phyloP scores from a whole-genome alignment of 2,113 vertebrate species.

The Daphoenositta chrysoptera region DNA sequence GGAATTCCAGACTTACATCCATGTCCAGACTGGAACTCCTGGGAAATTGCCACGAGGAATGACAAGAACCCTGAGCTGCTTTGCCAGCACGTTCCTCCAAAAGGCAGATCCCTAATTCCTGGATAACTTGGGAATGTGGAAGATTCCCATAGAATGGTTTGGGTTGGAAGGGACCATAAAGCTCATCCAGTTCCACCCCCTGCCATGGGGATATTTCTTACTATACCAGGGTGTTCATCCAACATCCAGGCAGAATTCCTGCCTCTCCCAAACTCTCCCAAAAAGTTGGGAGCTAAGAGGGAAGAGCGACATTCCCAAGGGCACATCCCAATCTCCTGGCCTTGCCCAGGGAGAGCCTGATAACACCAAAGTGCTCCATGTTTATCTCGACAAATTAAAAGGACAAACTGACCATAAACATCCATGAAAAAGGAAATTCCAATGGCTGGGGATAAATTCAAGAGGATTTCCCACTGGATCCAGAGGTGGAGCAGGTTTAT shows the following conservation, averaged over 20 bases:
- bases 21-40: background rate
- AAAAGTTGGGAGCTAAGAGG: background rate
- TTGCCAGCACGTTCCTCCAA: background rate
- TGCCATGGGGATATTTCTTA: background rate
- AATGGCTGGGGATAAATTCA: background rate
- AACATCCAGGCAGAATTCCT: background rate
- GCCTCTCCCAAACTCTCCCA: too few species aligned
- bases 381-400: background rate
- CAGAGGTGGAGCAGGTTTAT: background rate
- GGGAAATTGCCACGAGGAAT: background rate
- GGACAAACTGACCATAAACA: background rate
- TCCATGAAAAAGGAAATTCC: background rate
- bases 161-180: background rate
- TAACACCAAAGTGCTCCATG: rapidly evolving
- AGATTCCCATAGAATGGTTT: background rate
- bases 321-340: background rate
- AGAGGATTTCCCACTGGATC: background rate
- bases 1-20: background rate
- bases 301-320: background rate
- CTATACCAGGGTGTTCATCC: background rate
- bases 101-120: background rate
- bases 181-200: background rate
- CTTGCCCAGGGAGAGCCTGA: background rate
- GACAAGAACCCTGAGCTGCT: background rate
- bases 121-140: background rate